phyloP scores from a whole-genome alignment of 2,888 invertebrate species.

The Gnatocerus cornutus region DNA sequence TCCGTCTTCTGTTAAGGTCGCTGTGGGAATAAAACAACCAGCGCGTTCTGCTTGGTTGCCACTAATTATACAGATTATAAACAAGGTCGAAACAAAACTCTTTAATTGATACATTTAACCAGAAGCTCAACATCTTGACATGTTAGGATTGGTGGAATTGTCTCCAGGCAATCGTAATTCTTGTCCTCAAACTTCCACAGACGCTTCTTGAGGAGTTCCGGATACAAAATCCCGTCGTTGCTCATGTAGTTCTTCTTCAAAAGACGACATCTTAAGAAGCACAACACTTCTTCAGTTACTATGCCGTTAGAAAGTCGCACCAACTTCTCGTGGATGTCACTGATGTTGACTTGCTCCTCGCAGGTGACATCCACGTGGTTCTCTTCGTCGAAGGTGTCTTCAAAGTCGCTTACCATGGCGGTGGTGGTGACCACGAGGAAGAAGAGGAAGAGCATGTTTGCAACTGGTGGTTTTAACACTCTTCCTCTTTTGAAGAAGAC shows the following conservation, averaged over 20 bases:
- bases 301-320: neutral
- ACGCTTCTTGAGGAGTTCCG: neutral
- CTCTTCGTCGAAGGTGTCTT: neutral
- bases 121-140: neutral
- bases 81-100: too few relatives aligned
- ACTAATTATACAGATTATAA: too few relatives aligned
- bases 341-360: neutral
- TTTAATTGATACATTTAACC: slow-evolving; percentile 1
- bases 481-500: too few relatives aligned
- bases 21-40: too few relatives aligned
- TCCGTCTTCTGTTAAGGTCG: too few relatives aligned
- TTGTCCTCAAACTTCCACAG: neutral
- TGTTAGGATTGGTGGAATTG: neutral
- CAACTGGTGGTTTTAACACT: too few relatives aligned
- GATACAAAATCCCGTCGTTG: neutral
- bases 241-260: slow-evolving; percentile 8
- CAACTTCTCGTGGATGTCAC: neutral
- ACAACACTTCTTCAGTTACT: neutral
- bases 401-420: neutral
- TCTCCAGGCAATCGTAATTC: neutral
- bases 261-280: neutral
- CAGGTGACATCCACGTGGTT: slow-evolving; percentile 1
- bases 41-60: too few relatives aligned
- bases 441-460: too few relatives aligned
- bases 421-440: too few relatives aligned